Evolutionary conservation across 2,797 vertebrate genomes (phyloP).

Genomic region (Coluber constrictor): DNA sequence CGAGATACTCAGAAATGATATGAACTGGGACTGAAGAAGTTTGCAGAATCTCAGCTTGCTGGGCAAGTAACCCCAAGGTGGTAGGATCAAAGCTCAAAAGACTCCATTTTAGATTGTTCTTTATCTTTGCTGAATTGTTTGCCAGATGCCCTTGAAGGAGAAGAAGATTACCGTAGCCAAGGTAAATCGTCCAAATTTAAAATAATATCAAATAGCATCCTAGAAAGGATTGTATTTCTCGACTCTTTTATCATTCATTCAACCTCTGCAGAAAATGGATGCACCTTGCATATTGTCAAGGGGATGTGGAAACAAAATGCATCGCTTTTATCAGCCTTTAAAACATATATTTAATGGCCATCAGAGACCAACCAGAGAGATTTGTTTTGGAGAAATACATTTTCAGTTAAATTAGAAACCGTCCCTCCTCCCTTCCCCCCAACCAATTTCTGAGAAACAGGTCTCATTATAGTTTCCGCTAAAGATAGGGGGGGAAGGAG

Average conservation of each 20-base stretch:
- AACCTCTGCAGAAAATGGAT: background rate
- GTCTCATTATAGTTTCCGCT: background rate
- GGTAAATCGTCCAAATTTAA: background rate
- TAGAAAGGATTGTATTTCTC: background rate
- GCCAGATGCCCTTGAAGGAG: background rate
- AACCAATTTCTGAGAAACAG: conserved; percentile 8
- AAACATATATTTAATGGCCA: conserved; percentile 19
- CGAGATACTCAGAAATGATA: background rate
- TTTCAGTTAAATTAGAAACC: conserved; percentile 1
- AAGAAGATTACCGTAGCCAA: background rate
- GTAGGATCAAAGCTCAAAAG: background rate
- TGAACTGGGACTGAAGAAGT: background rate
- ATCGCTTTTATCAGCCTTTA: conserved; percentile 9
- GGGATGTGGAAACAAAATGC: background rate
- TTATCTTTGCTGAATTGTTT: background rate
- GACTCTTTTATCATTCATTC: background rate
- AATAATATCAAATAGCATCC: background rate
- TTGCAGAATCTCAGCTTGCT: background rate
- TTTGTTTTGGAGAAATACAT: background rate
- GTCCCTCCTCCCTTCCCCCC: background rate
- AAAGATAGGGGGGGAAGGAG: background rate
- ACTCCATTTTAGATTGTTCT: background rate
- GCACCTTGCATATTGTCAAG: background rate
- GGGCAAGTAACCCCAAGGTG: background rate
- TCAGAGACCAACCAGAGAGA: background rate